Conservation (phyloP, 2,113 vertebrate genomes). For the Megaceryle maxima region DNA sequence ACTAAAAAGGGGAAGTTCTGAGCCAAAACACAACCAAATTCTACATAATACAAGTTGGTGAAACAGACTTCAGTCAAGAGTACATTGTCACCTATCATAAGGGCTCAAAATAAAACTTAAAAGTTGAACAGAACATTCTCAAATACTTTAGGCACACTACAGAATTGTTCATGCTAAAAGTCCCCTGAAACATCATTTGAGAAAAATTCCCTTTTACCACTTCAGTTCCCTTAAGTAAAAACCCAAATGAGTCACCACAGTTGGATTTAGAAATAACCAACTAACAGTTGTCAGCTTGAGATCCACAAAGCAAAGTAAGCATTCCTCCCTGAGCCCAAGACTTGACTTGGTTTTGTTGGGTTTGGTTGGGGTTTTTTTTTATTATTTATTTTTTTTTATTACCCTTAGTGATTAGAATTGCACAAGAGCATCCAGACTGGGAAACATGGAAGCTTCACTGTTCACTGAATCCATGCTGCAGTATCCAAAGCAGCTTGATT, state of each 20-base stretch:
- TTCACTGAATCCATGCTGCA: not conserved
- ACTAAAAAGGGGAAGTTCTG: slow-evolving; percentile 28
- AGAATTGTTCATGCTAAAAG: not conserved
- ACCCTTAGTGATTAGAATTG: not conserved
- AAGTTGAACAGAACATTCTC: not conserved
- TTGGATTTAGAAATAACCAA: not conserved
- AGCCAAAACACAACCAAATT: not conserved
- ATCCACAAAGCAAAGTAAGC: not conserved
- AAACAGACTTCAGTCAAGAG: not conserved
- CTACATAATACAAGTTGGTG: not conserved
- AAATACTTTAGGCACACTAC: not conserved
- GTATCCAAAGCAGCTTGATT: not conserved
- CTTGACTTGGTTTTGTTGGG: not conserved
- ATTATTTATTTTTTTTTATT: not conserved
- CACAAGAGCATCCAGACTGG: not conserved
- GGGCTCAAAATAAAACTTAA: not conserved
- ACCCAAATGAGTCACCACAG: slow-evolving; percentile 34
- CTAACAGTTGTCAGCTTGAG: not conserved
- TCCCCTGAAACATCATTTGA: slow-evolving; percentile 2
- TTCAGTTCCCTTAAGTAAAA: slow-evolving; percentile 52
- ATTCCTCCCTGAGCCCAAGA: not conserved
- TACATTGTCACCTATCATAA: not conserved
- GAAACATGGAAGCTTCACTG: not conserved
- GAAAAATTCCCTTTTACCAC: slow-evolving; percentile 22
- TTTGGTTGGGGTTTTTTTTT: no score